Percentiles rank a stretch among this genome's conserved stretches.
phyloP scores from a whole-genome alignment of 2,113 vertebrate genomes.

The Callocephalon fimbriatum region DNA sequence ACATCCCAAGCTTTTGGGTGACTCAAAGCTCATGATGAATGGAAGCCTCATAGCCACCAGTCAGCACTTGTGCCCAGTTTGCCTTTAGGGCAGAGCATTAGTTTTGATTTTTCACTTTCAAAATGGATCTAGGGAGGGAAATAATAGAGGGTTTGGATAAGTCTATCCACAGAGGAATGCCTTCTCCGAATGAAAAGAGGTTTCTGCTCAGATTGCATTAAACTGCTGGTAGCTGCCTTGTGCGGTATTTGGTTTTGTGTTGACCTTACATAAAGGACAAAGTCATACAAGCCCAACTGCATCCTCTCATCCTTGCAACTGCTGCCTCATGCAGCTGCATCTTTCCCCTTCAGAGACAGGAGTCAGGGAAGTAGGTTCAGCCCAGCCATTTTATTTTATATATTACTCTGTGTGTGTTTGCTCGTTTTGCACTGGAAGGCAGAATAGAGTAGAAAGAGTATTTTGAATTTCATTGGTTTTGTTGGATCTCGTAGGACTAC shows the following conservation, averaged over 20 bases:
- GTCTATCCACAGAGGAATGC: neutral
- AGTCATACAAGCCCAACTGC: neutral
- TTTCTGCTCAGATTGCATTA: neutral
- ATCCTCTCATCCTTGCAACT: neutral
- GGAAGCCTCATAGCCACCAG: neutral
- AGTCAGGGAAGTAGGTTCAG: neutral
- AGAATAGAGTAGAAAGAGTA: neutral
- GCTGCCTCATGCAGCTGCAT: neutral
- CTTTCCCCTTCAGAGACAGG: neutral
- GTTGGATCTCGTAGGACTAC: neutral
- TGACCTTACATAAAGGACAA: constrained; percentile 40
- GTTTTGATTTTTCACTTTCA: neutral
- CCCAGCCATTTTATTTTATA: neutral
- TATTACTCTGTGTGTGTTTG: accelerated
- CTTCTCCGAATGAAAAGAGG: neutral
- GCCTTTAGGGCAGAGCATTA: neutral
- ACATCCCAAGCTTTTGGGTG: neutral
- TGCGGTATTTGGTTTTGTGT: neutral
- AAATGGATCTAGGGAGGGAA: neutral
- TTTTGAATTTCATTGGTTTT: neutral
- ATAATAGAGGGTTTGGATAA: neutral
- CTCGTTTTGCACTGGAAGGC: neutral
- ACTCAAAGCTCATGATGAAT: neutral
- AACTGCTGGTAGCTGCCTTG: neutral
- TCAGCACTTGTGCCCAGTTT: neutral